Base-by-base conservation (phyloP, 1,140 invertebrate species). In the Bombus turneri region DNA sequence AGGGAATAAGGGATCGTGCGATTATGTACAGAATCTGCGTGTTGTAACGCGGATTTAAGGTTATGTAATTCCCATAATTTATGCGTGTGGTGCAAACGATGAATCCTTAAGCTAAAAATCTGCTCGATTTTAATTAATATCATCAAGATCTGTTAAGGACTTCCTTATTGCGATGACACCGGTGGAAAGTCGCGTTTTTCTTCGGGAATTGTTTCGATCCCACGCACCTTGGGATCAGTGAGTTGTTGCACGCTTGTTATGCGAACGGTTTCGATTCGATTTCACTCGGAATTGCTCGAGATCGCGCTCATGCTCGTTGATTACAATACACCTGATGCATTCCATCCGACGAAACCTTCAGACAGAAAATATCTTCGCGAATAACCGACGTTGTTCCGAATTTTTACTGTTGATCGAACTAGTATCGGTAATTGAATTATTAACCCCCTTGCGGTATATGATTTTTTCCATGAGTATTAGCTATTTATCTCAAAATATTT, bases 111-210 rank as follows among this genome's bases (percentile, higher is more conserved):
- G 64, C 43, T 78, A 66, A 25, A 68, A 39, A 68, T 80, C 73
- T 75, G 37, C 81, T 68, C 81, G 72, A 79, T 91, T 59, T 79
- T 88, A 90, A 88, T 91, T 91, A 91, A 91, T 91, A 76, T 73
- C 57, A 88, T 91, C 90, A 82, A 28, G 64, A 57, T 66, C 53
- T 31, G 47, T 82, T 77, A 84, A 71, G 75, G 57, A 47, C 66
- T 90, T 85, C 59, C 82, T 87, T 31, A 41, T 90, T 41, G 62
- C 47, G 59, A 43, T 62, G n/a, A 64, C 31, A 28, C 28, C 13
- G 57, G 10, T 66, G 47, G 73, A 76, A 81, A 83, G 74, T 62
- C 22, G 39, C 62, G 72, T 68, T 43, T 57, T 75, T 62, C 86
- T 68, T 31, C 69, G 57, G 37, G 74, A 84, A 41, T 59, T 39